Evolutionary conservation across 2,797 vertebrate species (phyloP).

Genomic region (Enteromius afrohamiltoni): DNA sequence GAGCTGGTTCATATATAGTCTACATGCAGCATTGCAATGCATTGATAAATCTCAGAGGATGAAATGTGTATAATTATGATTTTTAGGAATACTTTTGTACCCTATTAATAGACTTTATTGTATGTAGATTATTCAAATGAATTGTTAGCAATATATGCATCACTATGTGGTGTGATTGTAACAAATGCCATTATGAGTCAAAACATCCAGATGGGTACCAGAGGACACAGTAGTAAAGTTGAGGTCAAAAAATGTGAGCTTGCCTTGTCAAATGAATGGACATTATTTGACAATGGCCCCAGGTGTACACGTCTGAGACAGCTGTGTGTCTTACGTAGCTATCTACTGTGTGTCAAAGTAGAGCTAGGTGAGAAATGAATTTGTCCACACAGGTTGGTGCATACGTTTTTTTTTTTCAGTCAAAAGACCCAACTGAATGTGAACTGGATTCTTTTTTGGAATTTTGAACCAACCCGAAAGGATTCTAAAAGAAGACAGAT

Average conservation of each 20-base stretch:
- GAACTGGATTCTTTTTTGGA: background rate
- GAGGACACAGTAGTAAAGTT: conserved; percentile 13
- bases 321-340: background rate
- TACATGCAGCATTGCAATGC: conserved; percentile 28
- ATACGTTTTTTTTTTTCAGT: background rate
- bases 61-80: background rate
- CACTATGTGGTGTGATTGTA: background rate
- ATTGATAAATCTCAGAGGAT: background rate
- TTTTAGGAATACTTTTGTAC: background rate
- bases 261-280: conserved; percentile 1
- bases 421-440: background rate
- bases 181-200: background rate
- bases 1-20: background rate
- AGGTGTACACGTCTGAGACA: conserved; percentile 18
- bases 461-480: background rate
- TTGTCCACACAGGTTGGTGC: background rate
- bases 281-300: conserved; percentile 8
- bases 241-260: background rate
- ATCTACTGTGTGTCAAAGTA: background rate
- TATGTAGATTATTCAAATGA: background rate
- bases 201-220: background rate
- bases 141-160: background rate
- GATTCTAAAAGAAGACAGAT: background rate
- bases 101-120: background rate
- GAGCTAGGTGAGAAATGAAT: background rate